Evolutionary conservation across 2,113 vertebrate species (phyloP).

Genomic region (Poeciliopsis prolifica): DNA sequence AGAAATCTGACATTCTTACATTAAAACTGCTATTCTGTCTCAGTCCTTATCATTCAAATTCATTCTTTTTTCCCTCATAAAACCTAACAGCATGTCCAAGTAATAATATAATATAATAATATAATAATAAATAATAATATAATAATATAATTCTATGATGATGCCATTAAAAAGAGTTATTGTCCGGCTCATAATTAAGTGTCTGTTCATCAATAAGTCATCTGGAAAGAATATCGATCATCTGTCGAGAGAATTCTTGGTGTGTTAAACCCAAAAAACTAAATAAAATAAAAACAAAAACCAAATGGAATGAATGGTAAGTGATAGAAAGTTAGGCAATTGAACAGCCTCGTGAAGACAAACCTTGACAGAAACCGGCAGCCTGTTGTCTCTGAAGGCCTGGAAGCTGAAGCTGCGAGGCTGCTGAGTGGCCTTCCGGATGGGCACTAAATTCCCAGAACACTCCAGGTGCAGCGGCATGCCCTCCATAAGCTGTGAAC

Average conservation of each 20-base stretch:
- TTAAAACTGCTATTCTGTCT: no score
- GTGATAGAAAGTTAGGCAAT: constrained; percentile 22
- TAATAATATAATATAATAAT: no score
- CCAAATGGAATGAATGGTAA: constrained; percentile 17
- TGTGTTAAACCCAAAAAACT: constrained; percentile 29
- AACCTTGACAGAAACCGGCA: constrained; percentile 95
- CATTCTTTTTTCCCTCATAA: no score
- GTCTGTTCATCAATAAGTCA: constrained; percentile 13
- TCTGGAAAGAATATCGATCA: constrained; percentile 16
- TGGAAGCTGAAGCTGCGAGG: constrained; percentile 95
- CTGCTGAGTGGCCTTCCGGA: constrained; percentile 92
- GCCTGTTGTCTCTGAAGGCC: constrained; percentile 93
- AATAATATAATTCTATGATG: no score
- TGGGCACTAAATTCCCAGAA: constrained; percentile 92
- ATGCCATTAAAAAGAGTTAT: background rate
- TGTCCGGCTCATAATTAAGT: background rate
- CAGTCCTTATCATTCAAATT: no score
- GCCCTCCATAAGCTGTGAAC: constrained; percentile 90
- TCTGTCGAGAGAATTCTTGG: constrained; percentile 22
- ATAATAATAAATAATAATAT: no score
- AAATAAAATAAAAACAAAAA: background rate
- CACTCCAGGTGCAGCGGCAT: constrained; percentile 93
- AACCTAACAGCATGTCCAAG: no score
- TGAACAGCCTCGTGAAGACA: constrained; percentile 23
- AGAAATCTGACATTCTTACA: no score